phyloP scores from a whole-genome alignment of 2,113 vertebrate species.

The Apodemus sylvaticus region DNA sequence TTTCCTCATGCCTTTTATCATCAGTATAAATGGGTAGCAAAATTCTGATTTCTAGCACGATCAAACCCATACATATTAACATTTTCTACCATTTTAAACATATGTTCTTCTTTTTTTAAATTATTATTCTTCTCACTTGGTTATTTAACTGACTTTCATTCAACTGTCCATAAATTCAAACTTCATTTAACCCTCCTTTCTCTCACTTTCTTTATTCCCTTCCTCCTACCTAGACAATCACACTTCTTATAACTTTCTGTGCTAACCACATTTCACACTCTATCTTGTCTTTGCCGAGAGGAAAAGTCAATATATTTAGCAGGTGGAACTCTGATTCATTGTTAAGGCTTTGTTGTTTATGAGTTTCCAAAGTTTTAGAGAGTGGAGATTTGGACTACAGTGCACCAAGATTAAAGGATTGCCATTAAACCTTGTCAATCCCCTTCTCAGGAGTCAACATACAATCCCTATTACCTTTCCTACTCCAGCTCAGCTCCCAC shows the following conservation, averaged over 20 bases:
- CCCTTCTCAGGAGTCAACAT: not conserved
- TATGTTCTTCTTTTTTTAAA: not conserved
- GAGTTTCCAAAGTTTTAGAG: not conserved
- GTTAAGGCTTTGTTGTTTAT: not conserved
- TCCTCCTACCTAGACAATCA: not conserved
- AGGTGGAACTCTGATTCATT: not conserved
- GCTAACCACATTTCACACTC: not conserved
- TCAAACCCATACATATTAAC: rapidly evolving
- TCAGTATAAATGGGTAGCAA: not conserved
- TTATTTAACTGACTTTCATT: not conserved
- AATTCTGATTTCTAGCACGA: not conserved
- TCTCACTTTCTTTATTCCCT: not conserved
- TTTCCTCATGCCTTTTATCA: not conserved
- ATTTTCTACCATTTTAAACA: not conserved
- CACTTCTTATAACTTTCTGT: not conserved
- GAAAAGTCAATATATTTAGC: not conserved
- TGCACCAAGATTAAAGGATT: not conserved
- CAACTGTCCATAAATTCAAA: not conserved
- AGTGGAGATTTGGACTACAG: not conserved
- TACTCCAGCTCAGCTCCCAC: rapidly evolving
- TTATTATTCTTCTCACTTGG: not conserved
- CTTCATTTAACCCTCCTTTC: not conserved
- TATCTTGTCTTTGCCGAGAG: not conserved
- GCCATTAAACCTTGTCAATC: not conserved
- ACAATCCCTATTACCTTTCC: not conserved